Conservation (phyloP, 2,797 vertebrate genomes). For the Sebastes hubbsi region DNA sequence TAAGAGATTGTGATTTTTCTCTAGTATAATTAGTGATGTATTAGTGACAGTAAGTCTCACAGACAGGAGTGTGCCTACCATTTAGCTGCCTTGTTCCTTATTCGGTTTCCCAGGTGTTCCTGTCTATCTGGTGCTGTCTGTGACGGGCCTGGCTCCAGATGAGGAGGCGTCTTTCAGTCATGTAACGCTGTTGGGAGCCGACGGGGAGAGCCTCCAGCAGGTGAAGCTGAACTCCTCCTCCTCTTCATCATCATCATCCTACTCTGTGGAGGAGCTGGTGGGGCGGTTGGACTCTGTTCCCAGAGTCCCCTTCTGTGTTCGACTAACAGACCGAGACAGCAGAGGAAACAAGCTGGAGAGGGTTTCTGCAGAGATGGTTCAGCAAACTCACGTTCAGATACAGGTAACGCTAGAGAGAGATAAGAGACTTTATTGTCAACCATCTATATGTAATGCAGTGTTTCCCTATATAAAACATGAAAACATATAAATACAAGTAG, state of each 20-base stretch:
- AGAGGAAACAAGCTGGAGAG: constrained; percentile 79
- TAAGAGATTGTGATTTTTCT: constrained; percentile 21
- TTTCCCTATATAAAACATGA: too few species aligned
- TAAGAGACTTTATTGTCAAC: not conserved
- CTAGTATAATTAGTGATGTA: not conserved
- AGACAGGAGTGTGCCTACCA: not conserved
- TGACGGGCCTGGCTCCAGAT: constrained; percentile 75
- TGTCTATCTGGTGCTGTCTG: constrained; percentile 82
- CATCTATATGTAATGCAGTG: too few species aligned
- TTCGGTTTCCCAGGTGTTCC: constrained; percentile 74
- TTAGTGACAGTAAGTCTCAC: not conserved
- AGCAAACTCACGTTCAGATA: constrained; percentile 81
- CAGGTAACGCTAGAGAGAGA: constrained; percentile 62
- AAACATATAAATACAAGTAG: too few species aligned
- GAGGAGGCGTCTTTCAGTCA: constrained; percentile 72
- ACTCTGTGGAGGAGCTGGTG: constrained; percentile 73
- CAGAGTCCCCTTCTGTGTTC: constrained; percentile 80
- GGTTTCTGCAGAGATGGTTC: constrained; percentile 83
- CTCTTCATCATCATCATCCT: constrained; percentile 17
- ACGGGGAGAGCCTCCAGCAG: constrained; percentile 72
- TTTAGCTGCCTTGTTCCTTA: not conserved
- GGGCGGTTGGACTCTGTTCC: constrained; percentile 77
- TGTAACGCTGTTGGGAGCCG: constrained; percentile 74
- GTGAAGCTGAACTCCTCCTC: constrained; percentile 77
- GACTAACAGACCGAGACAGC: constrained; percentile 78